Base-by-base conservation (phyloP, 1,140 invertebrate genomes). In the Zaprionus gabonicus region DNA sequence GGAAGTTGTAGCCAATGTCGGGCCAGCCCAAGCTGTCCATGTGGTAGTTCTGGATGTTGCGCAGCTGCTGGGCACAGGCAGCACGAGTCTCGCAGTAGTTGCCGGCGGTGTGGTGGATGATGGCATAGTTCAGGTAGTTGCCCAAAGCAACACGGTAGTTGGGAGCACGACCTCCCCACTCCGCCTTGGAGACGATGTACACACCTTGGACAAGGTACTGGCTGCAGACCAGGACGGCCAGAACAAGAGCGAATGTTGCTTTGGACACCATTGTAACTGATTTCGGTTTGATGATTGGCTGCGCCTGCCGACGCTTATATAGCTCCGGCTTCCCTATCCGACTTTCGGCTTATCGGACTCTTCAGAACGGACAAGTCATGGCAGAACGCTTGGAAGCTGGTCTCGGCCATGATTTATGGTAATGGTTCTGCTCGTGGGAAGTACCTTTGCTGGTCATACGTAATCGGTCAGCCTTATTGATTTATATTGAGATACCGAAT, bases 51-150 rank as follows among this genome's bases (percentile, higher is more conserved):
- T 95, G 95, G 93, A 95, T 94, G 57, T 53, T 81, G 36, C 92
- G 87, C 94, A 95, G 94, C 23, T 94, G 92, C 63, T 83, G 62
- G 1, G 80, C 78, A 76, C 95, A 95, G 31, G 94, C 92, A 2
- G 75, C 64, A 20, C 75, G 66, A 77, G 79, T 94, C 55, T 56
- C 94, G 34, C 77, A 82, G 23, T 91, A 82, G 81, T 95, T 96
- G 3, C 85, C 78, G 3, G 94, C 94, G 0, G 95, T 95, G 81
- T 97, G 96, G 93, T 96, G 96, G 62, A 97, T 95, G 53, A 97
- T 95, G 1, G 96, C 95, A 60, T 95, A 96, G 3, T 94, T 94
- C 1, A 96, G 95, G 6, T 96, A 95, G 38, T 92, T 93, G 4
- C 72, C 57, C 81, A 96, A 91, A 0, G 81, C 76, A 12, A 79